phyloP scores from a whole-genome alignment of 2,797 vertebrate species.

The Dendrocincla tyrannina region DNA sequence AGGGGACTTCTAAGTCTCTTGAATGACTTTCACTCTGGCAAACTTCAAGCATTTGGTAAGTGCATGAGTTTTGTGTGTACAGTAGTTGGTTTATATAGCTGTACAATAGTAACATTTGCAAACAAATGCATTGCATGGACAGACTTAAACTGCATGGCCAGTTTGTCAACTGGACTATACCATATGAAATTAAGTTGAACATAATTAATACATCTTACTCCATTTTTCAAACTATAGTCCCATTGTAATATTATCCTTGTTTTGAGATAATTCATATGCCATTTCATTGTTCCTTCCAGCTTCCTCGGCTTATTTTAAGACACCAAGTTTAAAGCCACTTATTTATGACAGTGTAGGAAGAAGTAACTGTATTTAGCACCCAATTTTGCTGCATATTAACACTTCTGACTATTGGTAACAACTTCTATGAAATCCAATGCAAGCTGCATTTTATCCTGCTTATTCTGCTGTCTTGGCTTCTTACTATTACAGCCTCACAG shows the following conservation, averaged over 20 bases:
- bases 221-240: neutral
- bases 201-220: neutral
- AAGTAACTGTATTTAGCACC: neutral
- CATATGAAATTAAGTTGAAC: neutral
- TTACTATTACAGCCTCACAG: neutral
- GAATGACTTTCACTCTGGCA: conserved; percentile 97
- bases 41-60: conserved; percentile 94
- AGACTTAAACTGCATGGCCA: neutral
- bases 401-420: neutral
- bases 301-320: neutral
- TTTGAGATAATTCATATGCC: neutral
- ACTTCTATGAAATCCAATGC: neutral
- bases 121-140: neutral
- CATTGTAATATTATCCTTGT: neutral
- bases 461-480: neutral
- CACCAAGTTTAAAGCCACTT: neutral
- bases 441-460: neutral
- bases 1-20: conserved; percentile 93
- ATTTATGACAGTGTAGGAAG: neutral
- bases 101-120: neutral
- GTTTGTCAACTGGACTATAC: neutral
- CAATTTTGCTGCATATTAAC: neutral
- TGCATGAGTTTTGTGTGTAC: neutral
- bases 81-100: neutral
- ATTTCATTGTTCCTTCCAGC: neutral